Conservation (phyloP, 2,888 invertebrate species). For the Cosmorhoe ocellata region DNA sequence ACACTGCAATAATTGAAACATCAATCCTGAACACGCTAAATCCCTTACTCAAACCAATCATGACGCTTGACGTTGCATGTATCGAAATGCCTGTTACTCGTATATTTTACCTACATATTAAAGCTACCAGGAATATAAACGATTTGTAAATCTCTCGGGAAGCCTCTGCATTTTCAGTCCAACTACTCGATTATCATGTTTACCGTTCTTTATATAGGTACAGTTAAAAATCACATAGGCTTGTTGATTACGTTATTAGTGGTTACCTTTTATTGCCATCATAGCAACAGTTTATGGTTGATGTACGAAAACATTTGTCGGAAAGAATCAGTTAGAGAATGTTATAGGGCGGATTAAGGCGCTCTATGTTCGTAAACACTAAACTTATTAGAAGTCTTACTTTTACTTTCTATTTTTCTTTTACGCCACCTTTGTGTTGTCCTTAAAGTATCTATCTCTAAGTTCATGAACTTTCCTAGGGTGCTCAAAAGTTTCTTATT, state of each 20-base stretch:
- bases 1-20: not conserved
- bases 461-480: not conserved
- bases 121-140: conserved; percentile 6
- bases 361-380: too few species aligned
- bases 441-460: not conserved
- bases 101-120: conserved; percentile 7
- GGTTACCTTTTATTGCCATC: too few species aligned
- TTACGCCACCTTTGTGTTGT: not conserved
- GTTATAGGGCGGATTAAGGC: too few species aligned
- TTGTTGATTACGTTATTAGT: too few species aligned
- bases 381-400: too few species aligned
- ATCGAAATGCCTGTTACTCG: conserved; percentile 6
- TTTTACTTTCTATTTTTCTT: too few species aligned
- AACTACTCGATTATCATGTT: conserved; percentile 4
- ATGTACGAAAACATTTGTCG: too few species aligned
- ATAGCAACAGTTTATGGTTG: too few species aligned
- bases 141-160: conserved; percentile 15
- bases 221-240: conserved; percentile 7
- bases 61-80: conserved; percentile 5
- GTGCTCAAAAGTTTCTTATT: conserved; percentile 4
- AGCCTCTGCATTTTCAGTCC: conserved; percentile 4
- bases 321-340: too few species aligned
- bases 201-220: conserved; percentile 7
- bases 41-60: conserved; percentile 1
- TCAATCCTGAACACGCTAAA: not conserved